Percentiles rank a stretch among this genome's conserved stretches.
Conservation (phyloP, 2,888 invertebrate species). For the Mythimna ferrago region DNA sequence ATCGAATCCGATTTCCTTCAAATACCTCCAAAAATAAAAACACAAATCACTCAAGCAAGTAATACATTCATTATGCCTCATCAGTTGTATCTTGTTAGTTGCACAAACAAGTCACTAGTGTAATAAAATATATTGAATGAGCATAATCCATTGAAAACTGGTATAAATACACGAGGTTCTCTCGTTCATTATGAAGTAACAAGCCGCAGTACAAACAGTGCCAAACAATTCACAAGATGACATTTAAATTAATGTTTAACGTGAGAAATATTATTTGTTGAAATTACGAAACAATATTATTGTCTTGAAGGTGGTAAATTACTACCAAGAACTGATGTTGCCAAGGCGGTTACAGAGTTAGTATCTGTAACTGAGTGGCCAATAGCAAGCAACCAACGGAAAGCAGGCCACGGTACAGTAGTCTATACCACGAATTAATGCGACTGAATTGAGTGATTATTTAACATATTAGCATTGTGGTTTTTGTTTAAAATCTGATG, state of each 20-base stretch:
- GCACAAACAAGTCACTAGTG: constrained; percentile 19
- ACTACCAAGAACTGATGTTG: no score
- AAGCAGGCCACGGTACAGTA: no score
- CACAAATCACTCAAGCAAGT: background rate
- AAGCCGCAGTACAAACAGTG: background rate
- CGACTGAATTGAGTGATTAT: background rate
- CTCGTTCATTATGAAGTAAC: constrained; percentile 16
- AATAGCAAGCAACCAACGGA: no score
- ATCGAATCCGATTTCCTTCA: background rate
- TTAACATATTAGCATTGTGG: background rate
- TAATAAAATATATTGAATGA: constrained; percentile 24
- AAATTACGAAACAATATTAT: constrained; percentile 12
- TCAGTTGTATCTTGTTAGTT: constrained; percentile 39
- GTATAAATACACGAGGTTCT: constrained; percentile 12
- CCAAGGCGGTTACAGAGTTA: background rate
- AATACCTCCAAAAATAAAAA: background rate
- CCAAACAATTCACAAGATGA: constrained; percentile 26
- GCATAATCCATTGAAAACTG: constrained; percentile 37
- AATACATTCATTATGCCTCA: background rate
- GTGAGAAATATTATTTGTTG: constrained; percentile 18
- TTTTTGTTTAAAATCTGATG: background rate
- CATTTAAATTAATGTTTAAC: constrained; percentile 22
- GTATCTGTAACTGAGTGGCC: no score
- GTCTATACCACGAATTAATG: no score
- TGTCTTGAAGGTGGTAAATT: background rate